phyloP scores from a whole-genome alignment of 2,113 vertebrate species.

The human region GRCh38 chr15:44219001-44219500 shows the following conservation, averaged over 20 bases:
- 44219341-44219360: background rate
- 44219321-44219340: background rate
- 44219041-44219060: background rate
- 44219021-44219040: background rate
- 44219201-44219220: background rate
- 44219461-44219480: background rate
- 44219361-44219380: background rate
- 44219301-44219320: background rate
- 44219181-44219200: background rate
- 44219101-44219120: background rate
- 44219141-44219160: background rate
- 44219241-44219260: background rate
- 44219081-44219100: background rate
- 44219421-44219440: background rate
- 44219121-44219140: background rate
- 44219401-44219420: background rate
- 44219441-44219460: background rate
- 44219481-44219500: background rate
- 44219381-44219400: background rate
- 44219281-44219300: background rate
- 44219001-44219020: background rate
- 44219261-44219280: conserved; percentile 4
- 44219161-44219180: background rate
- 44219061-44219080: background rate
- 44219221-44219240: conserved; percentile 12